Conservation (phyloP, 2,113 vertebrate genomes). For the Lipotes vexillifer region DNA sequence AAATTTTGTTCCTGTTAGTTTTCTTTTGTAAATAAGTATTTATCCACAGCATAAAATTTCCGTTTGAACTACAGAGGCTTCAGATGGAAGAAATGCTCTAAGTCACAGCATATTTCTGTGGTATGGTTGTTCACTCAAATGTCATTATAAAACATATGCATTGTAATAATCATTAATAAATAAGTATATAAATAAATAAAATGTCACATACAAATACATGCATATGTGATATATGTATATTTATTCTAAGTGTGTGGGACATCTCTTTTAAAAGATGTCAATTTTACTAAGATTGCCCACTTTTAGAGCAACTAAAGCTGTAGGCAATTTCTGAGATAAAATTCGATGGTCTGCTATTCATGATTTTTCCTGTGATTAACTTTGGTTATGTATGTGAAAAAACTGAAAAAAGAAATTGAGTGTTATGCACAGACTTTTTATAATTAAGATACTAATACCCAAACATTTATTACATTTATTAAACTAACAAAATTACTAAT, state of each 20-base stretch:
- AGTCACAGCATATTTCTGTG: slow-evolving; percentile 14
- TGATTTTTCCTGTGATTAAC: background rate
- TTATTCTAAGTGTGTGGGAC: background rate
- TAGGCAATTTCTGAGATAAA: background rate
- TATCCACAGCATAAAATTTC: slow-evolving; percentile 53
- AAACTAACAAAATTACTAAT: background rate
- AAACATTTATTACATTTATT: background rate
- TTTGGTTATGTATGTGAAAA: slow-evolving; percentile 3
- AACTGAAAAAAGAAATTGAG: background rate
- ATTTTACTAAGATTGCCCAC: background rate
- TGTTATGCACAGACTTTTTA: background rate
- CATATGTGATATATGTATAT: background rate
- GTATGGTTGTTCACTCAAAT: slow-evolving; percentile 1
- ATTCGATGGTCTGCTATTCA: background rate
- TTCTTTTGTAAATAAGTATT: slow-evolving; percentile 62
- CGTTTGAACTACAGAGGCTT: slow-evolving; percentile 44
- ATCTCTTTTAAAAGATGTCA: slow-evolving; percentile 6
- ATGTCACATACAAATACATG: background rate
- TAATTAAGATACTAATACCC: background rate
- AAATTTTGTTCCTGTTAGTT: slow-evolving; percentile 45
- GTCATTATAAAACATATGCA: slow-evolving; percentile 15
- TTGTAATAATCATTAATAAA: slow-evolving; percentile 23
- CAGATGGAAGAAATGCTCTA: slow-evolving; percentile 14
- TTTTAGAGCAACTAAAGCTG: background rate
- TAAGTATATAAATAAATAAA: slow-evolving; percentile 23